phyloP scores from a whole-genome alignment of 2,888 invertebrate genomes.

The Alsophila aescularia region DNA sequence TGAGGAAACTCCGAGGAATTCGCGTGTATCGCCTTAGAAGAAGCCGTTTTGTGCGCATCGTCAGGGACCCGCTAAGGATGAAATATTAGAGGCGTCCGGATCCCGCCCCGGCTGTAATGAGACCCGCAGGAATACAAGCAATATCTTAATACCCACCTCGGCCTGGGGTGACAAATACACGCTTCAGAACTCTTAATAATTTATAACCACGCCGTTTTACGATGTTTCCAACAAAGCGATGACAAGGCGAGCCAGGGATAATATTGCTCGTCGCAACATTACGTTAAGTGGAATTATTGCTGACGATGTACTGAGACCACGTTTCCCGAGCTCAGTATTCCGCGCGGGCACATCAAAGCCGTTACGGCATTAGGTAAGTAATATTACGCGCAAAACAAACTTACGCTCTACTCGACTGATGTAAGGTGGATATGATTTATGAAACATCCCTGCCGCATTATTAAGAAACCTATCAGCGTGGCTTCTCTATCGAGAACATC shows the following conservation, averaged over 20 bases:
- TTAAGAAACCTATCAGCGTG: constrained; percentile 42
- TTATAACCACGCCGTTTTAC: constrained; percentile 74
- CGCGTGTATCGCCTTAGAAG: constrained; percentile 53
- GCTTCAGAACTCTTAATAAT: constrained; percentile 80
- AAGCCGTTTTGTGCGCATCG: constrained; percentile 47
- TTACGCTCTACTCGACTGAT: constrained; percentile 55
- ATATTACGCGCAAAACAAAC: constrained; percentile 55
- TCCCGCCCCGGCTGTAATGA: constrained; percentile 74
- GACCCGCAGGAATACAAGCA: constrained; percentile 80
- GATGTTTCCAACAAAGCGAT: constrained; percentile 63
- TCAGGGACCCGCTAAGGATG: constrained; percentile 63
- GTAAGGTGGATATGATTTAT: constrained; percentile 55
- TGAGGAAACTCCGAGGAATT: constrained; percentile 53
- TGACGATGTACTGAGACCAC: constrained; percentile 55
- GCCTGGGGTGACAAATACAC: constrained; percentile 78
- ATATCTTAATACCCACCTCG: constrained; percentile 81
- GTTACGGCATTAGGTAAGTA: constrained; percentile 52
- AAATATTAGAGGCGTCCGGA: constrained; percentile 75
- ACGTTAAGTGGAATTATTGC: constrained; percentile 67
- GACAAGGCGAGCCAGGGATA: constrained; percentile 63
- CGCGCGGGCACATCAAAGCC: constrained; percentile 62
- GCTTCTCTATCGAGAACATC: constrained; percentile 62
- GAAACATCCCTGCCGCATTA: constrained; percentile 51
- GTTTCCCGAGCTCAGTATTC: constrained; percentile 52
- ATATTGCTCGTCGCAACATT: constrained; percentile 60